Evolutionary conservation across 2,797 vertebrate genomes (phyloP), one percentile per base, ranked within the genome.

Genomic region (Buphagus erythrorhynchus): DNA sequence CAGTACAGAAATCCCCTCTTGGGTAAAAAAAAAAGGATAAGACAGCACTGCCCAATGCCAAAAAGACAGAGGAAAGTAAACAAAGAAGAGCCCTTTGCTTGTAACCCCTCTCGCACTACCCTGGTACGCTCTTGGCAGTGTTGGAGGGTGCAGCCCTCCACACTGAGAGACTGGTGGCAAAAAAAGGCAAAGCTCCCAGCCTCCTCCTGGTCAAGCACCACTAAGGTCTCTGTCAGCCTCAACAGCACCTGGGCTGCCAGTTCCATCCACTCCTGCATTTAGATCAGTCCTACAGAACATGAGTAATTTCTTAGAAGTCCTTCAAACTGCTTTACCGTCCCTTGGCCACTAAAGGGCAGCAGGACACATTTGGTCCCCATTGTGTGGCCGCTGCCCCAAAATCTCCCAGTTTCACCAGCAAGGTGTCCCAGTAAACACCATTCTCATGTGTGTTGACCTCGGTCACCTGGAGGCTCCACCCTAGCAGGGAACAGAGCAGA

Each of bases 301-400:
- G 16, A 85, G 31, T 81, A 3, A 35, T 49, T 86, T 43, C 43
- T 52, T 6, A 29, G 10, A 7, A 68, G 49, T 48, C 51, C 36
- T 92, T 76, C 71, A 20, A 61, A 80, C 22, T 88, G 91, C 54
- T 16, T 1, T 66, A 38, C 51, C 1, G 0, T 35, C 57, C 68
- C 49, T 69, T 31, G 54, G 58, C 92, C 86, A 67, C 94, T 93
- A 40, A 71, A 94, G 57, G 86, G 77, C 92, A 93, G 84, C 72
- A 95, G 73, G 95, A 79, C 43, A 51, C 52, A 66, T 87, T 48
- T 88, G 78, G 52, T 68, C 20, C 65, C 35, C 9, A 10, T 9
- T 26, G 9, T 18, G 25, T 35, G 52, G n/a, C 33, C 40, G 68
- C 2, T 9, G 42, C 36, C 55, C 25, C 3, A 17, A 45, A 68